Percentiles rank a stretch among this genome's conserved stretches.
phyloP scores from a whole-genome alignment of 2,888 invertebrate species.

The Hirtodrosophila cameraria region DNA sequence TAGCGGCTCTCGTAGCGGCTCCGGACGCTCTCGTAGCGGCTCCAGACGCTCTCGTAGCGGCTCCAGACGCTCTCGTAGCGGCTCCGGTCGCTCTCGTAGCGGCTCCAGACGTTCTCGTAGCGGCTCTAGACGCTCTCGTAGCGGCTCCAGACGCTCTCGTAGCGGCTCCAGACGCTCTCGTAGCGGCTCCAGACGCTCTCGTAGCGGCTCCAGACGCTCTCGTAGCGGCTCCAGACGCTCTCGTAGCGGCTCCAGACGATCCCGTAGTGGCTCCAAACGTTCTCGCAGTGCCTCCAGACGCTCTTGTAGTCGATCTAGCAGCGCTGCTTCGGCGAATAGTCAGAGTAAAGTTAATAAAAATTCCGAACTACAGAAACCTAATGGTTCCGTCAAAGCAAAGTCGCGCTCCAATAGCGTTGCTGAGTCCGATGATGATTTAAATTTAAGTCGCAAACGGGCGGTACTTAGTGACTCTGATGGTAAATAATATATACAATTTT shows the following conservation, averaged over 20 bases:
- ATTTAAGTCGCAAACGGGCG: constrained; percentile 56
- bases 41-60: too few species aligned
- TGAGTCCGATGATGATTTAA: constrained; percentile 42
- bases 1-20: constrained; percentile 58
- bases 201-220: constrained; percentile 53
- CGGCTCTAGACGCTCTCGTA: constrained; percentile 66
- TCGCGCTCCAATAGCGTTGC: constrained; percentile 51
- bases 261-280: constrained; percentile 42
- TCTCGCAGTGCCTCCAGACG: constrained; percentile 48
- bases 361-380: constrained; percentile 1
- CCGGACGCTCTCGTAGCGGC: constrained; percentile 69
- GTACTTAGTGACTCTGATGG: constrained; percentile 87
- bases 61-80: constrained; percentile 63
- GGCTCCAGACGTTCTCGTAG: constrained; percentile 57
- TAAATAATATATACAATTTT: constrained; percentile 61
- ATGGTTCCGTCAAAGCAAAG: constrained; percentile 19
- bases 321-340: constrained; percentile 33
- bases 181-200: constrained; percentile 65
- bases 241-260: constrained; percentile 53
- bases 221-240: constrained; percentile 30
- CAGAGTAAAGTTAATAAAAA: constrained; percentile 30
- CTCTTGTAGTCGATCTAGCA: constrained; percentile 52
- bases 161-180: constrained; percentile 65
- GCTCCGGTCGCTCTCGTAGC: too few species aligned
- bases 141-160: too few species aligned